A percentile compares a stretch with the other conserved stretches of the same genome.
These are phyloP conservation scores for Panagrolaimus sp. DNA, from an alignment of 1,140 invertebrate genomes.

Conservation along the genomic window DNA sequence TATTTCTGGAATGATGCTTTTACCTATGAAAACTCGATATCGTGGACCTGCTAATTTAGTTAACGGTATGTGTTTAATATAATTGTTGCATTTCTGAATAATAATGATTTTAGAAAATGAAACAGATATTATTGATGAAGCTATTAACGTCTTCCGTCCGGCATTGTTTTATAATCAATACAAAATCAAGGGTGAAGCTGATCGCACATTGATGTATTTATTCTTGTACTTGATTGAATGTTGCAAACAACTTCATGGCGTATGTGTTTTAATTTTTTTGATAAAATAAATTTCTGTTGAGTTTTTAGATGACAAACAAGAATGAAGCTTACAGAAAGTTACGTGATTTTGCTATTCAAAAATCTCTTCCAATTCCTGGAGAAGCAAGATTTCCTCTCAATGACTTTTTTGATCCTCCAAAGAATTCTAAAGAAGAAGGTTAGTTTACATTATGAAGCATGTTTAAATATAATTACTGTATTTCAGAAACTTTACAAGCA, in stretches of 20 bases:
- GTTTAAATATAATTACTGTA: not conserved
- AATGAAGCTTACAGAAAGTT: slow-evolving; percentile 19
- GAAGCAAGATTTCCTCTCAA: slow-evolving; percentile 60
- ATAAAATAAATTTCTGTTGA: slow-evolving; percentile 21
- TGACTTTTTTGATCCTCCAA: slow-evolving; percentile 78
- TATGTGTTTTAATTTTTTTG: slow-evolving; percentile 8
- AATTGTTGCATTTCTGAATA: slow-evolving; percentile 18
- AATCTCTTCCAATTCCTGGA: slow-evolving; percentile 92
- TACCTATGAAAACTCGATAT: slow-evolving; percentile 78
- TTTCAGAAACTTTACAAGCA: not conserved
- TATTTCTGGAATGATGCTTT: slow-evolving; percentile 85
- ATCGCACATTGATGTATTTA: slow-evolving; percentile 93
- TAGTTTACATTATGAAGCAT: not conserved
- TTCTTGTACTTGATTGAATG: slow-evolving; percentile 98
- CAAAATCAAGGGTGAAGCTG: slow-evolving; percentile 67
- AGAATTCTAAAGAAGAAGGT: slow-evolving; percentile 65
- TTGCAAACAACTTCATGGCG: slow-evolving; percentile 67
- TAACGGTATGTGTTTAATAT: slow-evolving; percentile 41
- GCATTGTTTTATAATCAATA: slow-evolving; percentile 94
- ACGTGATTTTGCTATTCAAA: slow-evolving; percentile 51
- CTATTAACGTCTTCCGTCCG: slow-evolving; percentile 91
- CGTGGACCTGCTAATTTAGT: slow-evolving; percentile 74
- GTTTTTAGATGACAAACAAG: slow-evolving; percentile 69
- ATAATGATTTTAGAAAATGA: slow-evolving; percentile 23
- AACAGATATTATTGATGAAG: slow-evolving; percentile 91